Conservation (phyloP, 1,140 invertebrate species). For the Drosophila tropicalis region DNA sequence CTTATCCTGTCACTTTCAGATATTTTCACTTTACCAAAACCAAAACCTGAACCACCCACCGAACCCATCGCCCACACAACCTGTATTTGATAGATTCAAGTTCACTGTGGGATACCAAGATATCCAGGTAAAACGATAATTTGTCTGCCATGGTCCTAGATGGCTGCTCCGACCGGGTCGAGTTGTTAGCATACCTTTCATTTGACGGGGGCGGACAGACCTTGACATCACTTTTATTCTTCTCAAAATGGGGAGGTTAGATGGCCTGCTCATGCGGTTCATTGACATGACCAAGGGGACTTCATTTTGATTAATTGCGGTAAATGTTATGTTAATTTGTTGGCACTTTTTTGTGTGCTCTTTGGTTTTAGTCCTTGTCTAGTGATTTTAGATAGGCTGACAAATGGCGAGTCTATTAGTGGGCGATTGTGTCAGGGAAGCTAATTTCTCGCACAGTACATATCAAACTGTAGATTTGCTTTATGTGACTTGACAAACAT, state of each 20-base stretch:
- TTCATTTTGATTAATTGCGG: constrained; percentile 74
- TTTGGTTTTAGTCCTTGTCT: constrained; percentile 19
- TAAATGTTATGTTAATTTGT: constrained; percentile 74
- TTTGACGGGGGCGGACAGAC: constrained; percentile 1
- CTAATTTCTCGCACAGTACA: background rate
- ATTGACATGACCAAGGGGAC: constrained; percentile 43
- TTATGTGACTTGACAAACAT: constrained; percentile 44
- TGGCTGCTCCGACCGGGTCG: background rate
- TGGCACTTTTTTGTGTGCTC: constrained; percentile 49
- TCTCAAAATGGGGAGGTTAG: background rate
- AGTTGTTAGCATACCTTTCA: constrained; percentile 32
- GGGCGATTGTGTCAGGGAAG: constrained; percentile 38
- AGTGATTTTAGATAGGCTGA: constrained; percentile 59
- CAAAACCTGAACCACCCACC: background rate
- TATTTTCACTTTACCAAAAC: constrained; percentile 41
- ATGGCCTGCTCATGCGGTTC: constrained; percentile 48
- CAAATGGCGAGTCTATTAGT: constrained; percentile 54
- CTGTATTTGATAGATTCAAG: constrained; percentile 65
- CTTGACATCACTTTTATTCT: constrained; percentile 1
- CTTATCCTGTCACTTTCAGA: constrained; percentile 52
- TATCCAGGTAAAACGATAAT: constrained; percentile 55
- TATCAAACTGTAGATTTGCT: constrained; percentile 26
- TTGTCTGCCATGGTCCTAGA: background rate
- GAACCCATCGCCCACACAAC: constrained; percentile 2
- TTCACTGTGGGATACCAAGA: constrained; percentile 45